These are phyloP conservation scores for Drosophila melanocephala DNA, from an alignment of 2,888 invertebrate genomes.

Conservation along the genomic window DNA sequence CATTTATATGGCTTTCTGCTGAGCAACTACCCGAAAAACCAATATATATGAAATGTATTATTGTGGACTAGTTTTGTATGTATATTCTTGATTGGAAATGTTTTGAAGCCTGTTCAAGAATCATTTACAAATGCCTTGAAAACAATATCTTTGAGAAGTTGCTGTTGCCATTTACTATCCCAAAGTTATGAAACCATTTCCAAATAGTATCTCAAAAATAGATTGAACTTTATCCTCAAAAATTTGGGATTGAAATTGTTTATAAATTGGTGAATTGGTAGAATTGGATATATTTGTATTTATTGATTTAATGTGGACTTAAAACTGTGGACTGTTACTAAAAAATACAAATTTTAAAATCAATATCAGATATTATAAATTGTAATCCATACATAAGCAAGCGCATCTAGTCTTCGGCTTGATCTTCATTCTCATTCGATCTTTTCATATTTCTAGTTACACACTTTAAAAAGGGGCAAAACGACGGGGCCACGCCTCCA, in stretches of 20 bases:
- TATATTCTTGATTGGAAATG: background rate
- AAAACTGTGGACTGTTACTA: no score
- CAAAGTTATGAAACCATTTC: background rate
- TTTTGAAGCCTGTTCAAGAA: background rate
- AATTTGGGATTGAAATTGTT: background rate
- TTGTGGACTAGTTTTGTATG: background rate
- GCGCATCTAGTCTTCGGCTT: conserved; percentile 33
- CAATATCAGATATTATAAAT: background rate
- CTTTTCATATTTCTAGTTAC: background rate
- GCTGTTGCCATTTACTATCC: background rate
- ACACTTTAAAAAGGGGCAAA: background rate
- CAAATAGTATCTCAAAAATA: background rate
- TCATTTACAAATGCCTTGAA: background rate
- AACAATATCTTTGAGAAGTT: background rate
- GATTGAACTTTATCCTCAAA: background rate
- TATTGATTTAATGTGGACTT: background rate
- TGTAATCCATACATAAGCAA: background rate
- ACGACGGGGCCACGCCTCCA: background rate
- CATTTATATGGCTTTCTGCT: no score
- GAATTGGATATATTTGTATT: background rate
- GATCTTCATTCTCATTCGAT: background rate
- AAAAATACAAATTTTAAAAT: background rate
- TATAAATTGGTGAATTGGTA: background rate
- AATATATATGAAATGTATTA: no score
- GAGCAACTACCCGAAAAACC: no score